A percentile compares a stretch with the other conserved stretches of the same genome.
These are phyloP conservation scores for Dryadula phaetusa DNA, from an alignment of 2,888 invertebrate species.

Conservation along the genomic window DNA sequence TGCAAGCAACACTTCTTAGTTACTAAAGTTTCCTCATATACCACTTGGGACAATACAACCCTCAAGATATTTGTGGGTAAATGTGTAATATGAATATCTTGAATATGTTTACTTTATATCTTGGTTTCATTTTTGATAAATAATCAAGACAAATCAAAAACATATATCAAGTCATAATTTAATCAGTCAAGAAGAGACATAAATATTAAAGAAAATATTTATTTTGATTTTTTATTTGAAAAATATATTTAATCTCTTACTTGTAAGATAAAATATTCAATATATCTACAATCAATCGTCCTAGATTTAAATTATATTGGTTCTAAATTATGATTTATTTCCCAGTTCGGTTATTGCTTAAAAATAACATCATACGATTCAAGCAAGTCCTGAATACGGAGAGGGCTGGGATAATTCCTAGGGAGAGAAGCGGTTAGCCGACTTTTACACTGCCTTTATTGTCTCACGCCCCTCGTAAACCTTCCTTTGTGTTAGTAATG, in stretches of 20 bases:
- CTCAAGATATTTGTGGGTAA: conserved; percentile 53
- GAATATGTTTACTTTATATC: neutral
- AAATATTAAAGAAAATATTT: too few relatives aligned
- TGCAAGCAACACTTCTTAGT: conserved; percentile 54
- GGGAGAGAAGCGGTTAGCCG: conserved; percentile 72
- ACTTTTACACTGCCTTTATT: conserved; percentile 82
- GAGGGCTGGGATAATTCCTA: conserved; percentile 66
- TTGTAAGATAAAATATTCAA: too few relatives aligned
- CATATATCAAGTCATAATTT: too few relatives aligned
- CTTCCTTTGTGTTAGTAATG: conserved; percentile 74
- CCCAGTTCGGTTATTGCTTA: conserved; percentile 54
- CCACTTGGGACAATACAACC: conserved; percentile 65
- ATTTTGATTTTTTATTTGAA: too few relatives aligned
- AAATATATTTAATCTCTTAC: too few relatives aligned
- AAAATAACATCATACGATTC: conserved; percentile 60
- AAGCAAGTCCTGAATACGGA: conserved; percentile 70
- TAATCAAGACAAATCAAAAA: too few relatives aligned
- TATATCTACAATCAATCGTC: too few relatives aligned
- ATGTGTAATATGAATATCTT: neutral
- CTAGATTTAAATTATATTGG: too few relatives aligned
- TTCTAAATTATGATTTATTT: too few relatives aligned
- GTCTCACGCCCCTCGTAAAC: conserved; percentile 73
- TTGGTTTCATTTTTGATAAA: neutral
- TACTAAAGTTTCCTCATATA: conserved; percentile 81
- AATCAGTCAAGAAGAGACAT: too few relatives aligned